A percentile compares a stretch with the other conserved stretches of the same genome.
Evolutionary conservation across 2,797 vertebrate species (phyloP).

Genomic region (Onychomys torridus): DNA sequence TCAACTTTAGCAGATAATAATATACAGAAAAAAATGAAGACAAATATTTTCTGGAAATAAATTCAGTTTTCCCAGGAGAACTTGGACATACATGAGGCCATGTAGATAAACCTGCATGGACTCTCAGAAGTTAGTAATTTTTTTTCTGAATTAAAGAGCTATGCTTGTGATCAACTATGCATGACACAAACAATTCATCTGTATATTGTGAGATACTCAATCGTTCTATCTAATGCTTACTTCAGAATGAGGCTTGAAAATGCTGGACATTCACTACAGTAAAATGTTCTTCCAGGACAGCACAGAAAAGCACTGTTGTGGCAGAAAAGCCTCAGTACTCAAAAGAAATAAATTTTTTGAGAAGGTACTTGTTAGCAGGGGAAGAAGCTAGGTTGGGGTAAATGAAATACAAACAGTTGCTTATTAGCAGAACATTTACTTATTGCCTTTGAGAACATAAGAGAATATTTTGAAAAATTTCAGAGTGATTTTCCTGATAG

Average conservation of each 20-base stretch:
- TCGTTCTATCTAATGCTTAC: slow-evolving; percentile 18
- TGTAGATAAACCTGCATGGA: background rate
- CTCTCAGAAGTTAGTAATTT: background rate
- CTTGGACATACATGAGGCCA: background rate
- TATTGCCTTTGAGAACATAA: slow-evolving; percentile 10
- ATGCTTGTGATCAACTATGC: background rate
- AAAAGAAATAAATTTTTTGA: slow-evolving; percentile 41
- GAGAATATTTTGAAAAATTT: slow-evolving; percentile 37
- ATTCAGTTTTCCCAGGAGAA: background rate
- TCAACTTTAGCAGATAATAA: background rate
- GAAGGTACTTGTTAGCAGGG: slow-evolving; percentile 38
- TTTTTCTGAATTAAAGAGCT: background rate
- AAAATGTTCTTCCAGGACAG: slow-evolving; percentile 17
- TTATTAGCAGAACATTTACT: slow-evolving; percentile 23
- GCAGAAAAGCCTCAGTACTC: slow-evolving; percentile 19
- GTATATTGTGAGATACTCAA: background rate
- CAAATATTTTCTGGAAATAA: background rate
- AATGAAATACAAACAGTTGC: slow-evolving; percentile 58
- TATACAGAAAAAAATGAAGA: background rate
- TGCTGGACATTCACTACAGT: background rate
- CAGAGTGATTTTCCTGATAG: slow-evolving; percentile 26
- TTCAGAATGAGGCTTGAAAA: background rate
- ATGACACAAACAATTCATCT: background rate
- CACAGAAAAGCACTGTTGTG: slow-evolving; percentile 17
- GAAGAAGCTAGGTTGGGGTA: background rate